Evolutionary conservation across 2,888 invertebrate genomes (phyloP).

Genomic region (Lumbricus terrestris): DNA sequence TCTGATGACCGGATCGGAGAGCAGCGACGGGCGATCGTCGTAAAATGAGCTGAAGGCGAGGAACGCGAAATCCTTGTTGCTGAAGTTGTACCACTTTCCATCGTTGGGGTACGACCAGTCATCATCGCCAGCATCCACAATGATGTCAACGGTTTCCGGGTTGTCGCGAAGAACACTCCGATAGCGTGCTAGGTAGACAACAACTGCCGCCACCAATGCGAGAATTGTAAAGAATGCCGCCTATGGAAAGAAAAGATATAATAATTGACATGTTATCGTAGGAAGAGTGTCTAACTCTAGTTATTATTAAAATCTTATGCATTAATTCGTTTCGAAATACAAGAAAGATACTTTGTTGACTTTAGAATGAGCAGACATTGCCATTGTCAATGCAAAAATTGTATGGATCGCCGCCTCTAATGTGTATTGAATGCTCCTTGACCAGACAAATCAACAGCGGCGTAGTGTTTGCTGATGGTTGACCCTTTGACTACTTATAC

Average conservation of each 20-base stretch:
- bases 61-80: not conserved
- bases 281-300: not conserved
- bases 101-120: not conserved
- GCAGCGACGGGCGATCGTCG: slow-evolving; percentile 13
- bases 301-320: no score
- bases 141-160: not conserved
- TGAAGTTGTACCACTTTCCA: not conserved
- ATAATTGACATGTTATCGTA: not conserved
- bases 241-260: not conserved
- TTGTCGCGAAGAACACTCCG: not conserved
- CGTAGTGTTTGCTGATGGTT: not conserved
- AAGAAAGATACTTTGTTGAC: no score
- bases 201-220: not conserved
- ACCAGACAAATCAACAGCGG: not conserved
- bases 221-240: not conserved
- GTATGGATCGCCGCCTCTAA: not conserved
- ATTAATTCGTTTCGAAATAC: no score
- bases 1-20: slow-evolving; percentile 4
- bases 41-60: slow-evolving; percentile 5
- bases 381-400: no score
- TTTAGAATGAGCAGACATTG: no score
- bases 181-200: not conserved
- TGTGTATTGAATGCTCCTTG: not conserved
- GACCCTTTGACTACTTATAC: not conserved
- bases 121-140: not conserved